These are phyloP conservation scores for Oryzaephilus surinamensis DNA, from an alignment of 1,140 invertebrate genomes.

Conservation along the genomic window DNA sequence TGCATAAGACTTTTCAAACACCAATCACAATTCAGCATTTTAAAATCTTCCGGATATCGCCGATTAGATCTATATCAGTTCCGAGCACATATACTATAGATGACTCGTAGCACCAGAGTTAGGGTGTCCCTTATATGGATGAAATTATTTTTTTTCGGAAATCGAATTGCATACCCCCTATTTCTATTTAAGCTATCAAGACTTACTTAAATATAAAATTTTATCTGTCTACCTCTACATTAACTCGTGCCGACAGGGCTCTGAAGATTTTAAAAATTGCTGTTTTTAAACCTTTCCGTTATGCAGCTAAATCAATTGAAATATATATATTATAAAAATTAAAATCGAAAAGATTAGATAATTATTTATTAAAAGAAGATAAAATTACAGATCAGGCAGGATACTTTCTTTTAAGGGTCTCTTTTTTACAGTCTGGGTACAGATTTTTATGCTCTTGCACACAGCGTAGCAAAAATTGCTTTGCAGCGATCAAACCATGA, in stretches of 20 bases:
- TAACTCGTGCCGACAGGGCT: constrained; percentile 5
- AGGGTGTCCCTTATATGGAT: no score
- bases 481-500: constrained; percentile 19
- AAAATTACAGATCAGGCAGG: neutral
- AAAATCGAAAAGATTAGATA: neutral
- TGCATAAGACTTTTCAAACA: no score
- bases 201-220: constrained; percentile 1
- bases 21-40: no score
- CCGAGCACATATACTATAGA: no score
- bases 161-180: no score
- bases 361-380: constrained; percentile 4
- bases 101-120: no score
- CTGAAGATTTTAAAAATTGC: neutral
- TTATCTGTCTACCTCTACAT: neutral
- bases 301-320: neutral
- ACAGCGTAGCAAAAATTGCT: constrained; percentile 25
- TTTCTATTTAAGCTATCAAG: no score
- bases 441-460: constrained; percentile 24
- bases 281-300: neutral
- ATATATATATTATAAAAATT: neutral
- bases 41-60: no score
- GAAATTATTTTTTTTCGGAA: no score
- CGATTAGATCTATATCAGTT: no score
- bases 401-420: constrained; percentile 15
- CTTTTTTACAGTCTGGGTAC: constrained; percentile 26